A percentile compares a stretch with the other conserved stretches of the same genome.
Evolutionary conservation across 2,888 invertebrate species (phyloP).

Genomic region (Holacanthella duospinosa): DNA sequence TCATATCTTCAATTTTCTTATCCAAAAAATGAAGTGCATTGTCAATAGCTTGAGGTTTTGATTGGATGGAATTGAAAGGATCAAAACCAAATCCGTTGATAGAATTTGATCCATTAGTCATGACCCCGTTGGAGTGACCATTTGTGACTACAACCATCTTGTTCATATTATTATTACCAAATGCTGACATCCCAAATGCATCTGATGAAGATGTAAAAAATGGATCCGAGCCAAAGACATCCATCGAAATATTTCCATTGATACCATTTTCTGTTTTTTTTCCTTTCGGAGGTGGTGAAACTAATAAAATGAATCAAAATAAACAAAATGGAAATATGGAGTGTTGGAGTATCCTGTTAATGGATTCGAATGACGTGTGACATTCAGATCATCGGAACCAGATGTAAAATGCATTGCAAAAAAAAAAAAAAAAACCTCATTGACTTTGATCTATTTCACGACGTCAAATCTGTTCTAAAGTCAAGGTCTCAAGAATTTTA

Average conservation of each 20-base stretch:
- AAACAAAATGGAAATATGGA: neutral
- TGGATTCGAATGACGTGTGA: no score
- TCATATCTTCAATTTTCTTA: constrained; percentile 74
- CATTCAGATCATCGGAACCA: no score
- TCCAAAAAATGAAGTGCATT: constrained; percentile 69
- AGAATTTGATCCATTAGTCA: neutral
- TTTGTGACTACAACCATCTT: neutral
- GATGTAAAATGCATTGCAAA: no score
- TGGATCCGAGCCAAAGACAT: constrained; percentile 70
- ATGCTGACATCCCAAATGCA: constrained; percentile 77
- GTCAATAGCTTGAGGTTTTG: constrained; percentile 44
- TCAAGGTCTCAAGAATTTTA: no score
- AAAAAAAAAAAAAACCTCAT: no score
- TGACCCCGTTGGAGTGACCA: neutral
- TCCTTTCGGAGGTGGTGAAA: constrained; percentile 76
- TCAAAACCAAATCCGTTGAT: constrained; percentile 4
- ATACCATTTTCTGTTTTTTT: constrained; percentile 27
- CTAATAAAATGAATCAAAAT: constrained; percentile 44
- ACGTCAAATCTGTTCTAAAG: no score
- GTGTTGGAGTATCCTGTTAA: neutral
- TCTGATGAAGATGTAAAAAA: constrained; percentile 54
- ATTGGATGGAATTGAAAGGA: neutral
- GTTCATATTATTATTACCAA: constrained; percentile 40
- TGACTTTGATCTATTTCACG: no score
- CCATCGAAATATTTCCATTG: constrained; percentile 45